A percentile compares a stretch with the other conserved stretches of the same genome.
Evolutionary conservation across 2,888 invertebrate species (phyloP).

Genomic region (Ichneumoninae sp.): DNA sequence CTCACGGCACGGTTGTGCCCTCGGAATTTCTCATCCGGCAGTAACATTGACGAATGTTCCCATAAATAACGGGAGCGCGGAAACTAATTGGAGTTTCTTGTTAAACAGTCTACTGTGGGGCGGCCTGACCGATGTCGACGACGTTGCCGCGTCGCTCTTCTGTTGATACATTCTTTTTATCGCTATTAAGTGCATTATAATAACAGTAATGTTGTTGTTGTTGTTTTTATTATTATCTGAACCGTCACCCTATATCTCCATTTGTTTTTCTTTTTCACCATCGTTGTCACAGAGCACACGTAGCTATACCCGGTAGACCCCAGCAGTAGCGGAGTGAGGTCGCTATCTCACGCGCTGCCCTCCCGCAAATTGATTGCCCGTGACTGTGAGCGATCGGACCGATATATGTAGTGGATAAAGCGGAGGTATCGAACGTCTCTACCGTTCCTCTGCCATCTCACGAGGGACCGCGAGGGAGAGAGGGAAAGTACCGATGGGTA

Average conservation of each 20-base stretch:
- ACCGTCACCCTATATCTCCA: not conserved
- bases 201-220: conserved; percentile 1
- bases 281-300: not conserved
- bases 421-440: conserved; percentile 57
- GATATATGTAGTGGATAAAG: conserved; percentile 43
- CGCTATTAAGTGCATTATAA: not conserved
- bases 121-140: conserved; percentile 31
- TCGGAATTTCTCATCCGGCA: conserved; percentile 75
- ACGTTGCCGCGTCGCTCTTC: conserved; percentile 20
- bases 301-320: not conserved
- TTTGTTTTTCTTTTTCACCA: not conserved
- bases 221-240: not conserved
- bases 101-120: conserved; percentile 70
- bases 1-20: conserved; percentile 52
- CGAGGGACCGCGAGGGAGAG: not conserved
- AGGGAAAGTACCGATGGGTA: conserved; percentile 26
- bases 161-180: not conserved
- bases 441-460: conserved; percentile 23
- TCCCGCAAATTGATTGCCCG: conserved; percentile 68
- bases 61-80: conserved; percentile 77
- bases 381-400: conserved; percentile 68
- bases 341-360: conserved; percentile 30
- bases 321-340: not conserved
- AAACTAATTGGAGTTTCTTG: conserved; percentile 79
- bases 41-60: conserved; percentile 78